phyloP scores from a whole-genome alignment of 2,113 vertebrate genomes.

The Laticauda colubrina region DNA sequence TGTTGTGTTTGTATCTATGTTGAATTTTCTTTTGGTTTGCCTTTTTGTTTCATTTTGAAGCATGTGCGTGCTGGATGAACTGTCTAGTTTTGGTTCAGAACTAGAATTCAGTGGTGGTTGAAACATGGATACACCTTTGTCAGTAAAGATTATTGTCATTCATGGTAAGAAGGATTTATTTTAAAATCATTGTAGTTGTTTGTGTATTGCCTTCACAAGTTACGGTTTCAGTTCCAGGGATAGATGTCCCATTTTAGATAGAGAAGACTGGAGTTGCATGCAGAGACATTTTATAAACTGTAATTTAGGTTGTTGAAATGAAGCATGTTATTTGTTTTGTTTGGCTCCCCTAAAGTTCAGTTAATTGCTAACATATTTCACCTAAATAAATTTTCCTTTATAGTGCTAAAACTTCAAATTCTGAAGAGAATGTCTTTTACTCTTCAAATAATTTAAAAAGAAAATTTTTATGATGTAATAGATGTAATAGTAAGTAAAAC shows the following conservation, averaged over 20 bases:
- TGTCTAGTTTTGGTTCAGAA: slow-evolving; percentile 75
- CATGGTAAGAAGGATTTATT: slow-evolving; percentile 37
- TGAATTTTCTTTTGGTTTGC: slow-evolving; percentile 56
- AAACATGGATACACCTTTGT: slow-evolving; percentile 50
- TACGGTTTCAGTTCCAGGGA: not conserved
- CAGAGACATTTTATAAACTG: not conserved
- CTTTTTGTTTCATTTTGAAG: slow-evolving; percentile 58
- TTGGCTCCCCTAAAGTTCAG: not conserved
- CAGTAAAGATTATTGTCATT: slow-evolving; percentile 20
- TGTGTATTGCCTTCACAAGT: slow-evolving; percentile 4
- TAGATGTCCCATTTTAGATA: slow-evolving; percentile 16
- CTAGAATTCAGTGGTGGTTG: slow-evolving; percentile 39
- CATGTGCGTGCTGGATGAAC: slow-evolving; percentile 89
- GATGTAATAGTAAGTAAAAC: not conserved
- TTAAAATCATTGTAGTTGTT: slow-evolving; percentile 34
- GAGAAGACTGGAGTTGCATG: not conserved
- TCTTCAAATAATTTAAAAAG: not conserved
- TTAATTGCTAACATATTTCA: not conserved
- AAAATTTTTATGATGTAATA: not conserved
- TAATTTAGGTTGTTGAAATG: not conserved
- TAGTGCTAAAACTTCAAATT: not conserved
- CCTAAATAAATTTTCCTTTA: no score
- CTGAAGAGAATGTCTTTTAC: not conserved
- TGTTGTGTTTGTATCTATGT: slow-evolving; percentile 67
- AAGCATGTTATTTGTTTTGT: not conserved